These are phyloP conservation scores for Solea solea DNA, from an alignment of 2,113 vertebrate species.

Conservation along the genomic window DNA sequence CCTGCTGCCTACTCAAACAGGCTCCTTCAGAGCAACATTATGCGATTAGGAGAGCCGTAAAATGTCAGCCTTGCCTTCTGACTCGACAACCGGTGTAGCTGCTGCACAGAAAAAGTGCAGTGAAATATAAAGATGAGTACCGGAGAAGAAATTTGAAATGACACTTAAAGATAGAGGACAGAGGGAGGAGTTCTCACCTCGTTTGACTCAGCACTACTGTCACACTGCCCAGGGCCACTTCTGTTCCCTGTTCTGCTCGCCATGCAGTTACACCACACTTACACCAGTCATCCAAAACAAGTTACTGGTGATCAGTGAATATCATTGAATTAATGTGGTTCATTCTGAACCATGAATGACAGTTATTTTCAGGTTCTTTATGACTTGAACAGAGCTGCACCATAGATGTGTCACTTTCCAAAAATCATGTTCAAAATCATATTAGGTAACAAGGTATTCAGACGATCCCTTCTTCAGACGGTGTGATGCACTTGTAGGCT, in stretches of 20 bases:
- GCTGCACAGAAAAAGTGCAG: constrained; percentile 6
- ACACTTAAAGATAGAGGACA: not conserved
- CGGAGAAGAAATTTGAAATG: constrained; percentile 1
- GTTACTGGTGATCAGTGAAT: too few species aligned
- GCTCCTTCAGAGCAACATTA: constrained; percentile 48
- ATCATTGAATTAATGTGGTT: too few species aligned
- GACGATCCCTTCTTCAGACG: too few species aligned
- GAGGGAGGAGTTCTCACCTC: not conserved
- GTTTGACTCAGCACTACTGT: constrained; percentile 3
- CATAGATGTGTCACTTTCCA: too few species aligned
- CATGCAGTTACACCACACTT: too few species aligned
- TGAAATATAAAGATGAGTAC: constrained; percentile 11
- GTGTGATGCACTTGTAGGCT: too few species aligned
- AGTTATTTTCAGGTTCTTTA: too few species aligned
- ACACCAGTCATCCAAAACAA: too few species aligned
- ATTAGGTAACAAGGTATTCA: too few species aligned
- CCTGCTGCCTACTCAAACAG: constrained; percentile 26
- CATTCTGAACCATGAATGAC: too few species aligned
- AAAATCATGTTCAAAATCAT: too few species aligned
- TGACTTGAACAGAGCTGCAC: too few species aligned
- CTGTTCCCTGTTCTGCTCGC: constrained; percentile 6
- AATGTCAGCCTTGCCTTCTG: constrained; percentile 39
- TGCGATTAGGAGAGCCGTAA: constrained; percentile 50
- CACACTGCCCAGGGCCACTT: not conserved
- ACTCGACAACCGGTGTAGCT: constrained; percentile 28